Base-by-base conservation (phyloP, 2,888 invertebrate genomes). In the Synergus gifuensis region DNA sequence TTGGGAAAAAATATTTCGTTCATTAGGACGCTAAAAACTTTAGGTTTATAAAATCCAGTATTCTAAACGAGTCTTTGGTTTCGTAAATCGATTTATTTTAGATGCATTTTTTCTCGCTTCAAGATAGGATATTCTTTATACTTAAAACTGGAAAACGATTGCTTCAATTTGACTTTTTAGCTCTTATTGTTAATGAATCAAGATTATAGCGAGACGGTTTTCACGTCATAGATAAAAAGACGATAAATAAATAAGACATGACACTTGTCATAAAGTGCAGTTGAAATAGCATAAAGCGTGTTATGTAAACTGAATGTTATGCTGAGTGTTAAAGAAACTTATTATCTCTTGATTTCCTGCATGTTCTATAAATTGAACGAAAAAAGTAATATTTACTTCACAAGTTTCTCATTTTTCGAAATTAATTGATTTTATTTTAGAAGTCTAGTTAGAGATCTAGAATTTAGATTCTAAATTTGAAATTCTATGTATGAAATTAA, bases 261-360 rank as follows among this genome's bases (percentile, higher is more conserved):
- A 44, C 67, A 67, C 18, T 67, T 44, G 44, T 67, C 44, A 44
- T 44, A 44, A 67, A 67, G 44, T 67, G 18, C 12, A 67, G 9
- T 46, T 46, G 14, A 46, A 44, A 67, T 22, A 67, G 67, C 18
- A 67, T 22, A n/a, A 8, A 67, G 8, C 14, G 11, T 14, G 67
- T 67, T 67, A 67, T 67, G 44, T 67, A 67, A 67, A 67, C 44
- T 44, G 22, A 28, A 67, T 67, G 12, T 44, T 67, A 44, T 67
- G 67, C 44, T 22, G 18, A 4, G 12, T 42, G 22, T 22, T 67
- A 1, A 67, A 46, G 0, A 12, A 44, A 67, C 22, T 67, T 46
- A 12, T 67, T 54, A 4, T 54, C 8, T 16, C 49, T 49, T 49
- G 16, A 49, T 49, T 7, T 16, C 16, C 7, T 5, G 14, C 5